phyloP scores from a whole-genome alignment of 2,888 invertebrate genomes.

The Erebia palarica region DNA sequence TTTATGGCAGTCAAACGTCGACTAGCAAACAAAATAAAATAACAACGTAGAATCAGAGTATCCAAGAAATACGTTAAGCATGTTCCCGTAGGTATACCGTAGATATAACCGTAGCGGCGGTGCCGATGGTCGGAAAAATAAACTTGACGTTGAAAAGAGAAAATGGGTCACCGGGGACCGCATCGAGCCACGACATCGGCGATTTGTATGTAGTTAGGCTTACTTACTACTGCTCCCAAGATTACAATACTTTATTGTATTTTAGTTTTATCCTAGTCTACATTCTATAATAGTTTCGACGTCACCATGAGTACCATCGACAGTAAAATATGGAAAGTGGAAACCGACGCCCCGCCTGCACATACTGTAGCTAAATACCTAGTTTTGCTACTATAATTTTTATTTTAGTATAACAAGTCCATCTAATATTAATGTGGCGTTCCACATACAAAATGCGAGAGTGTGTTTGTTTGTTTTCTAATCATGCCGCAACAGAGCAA shows the following conservation, averaged over 20 bases:
- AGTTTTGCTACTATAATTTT: no score
- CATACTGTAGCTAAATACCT: no score
- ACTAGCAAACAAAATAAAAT: not conserved
- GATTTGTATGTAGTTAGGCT: not conserved
- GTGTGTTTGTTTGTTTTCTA: not conserved
- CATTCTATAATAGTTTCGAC: no score
- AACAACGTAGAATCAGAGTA: not conserved
- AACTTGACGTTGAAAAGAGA: conserved; percentile 4
- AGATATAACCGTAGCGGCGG: not conserved
- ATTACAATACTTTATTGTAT: not conserved
- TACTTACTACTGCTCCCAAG: not conserved
- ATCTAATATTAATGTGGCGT: no score
- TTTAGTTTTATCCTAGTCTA: no score
- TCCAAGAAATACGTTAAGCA: not conserved
- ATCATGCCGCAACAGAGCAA: no score
- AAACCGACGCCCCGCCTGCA: no score
- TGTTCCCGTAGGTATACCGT: not conserved
- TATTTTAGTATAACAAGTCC: no score
- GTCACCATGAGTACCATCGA: no score
- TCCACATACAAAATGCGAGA: no score
- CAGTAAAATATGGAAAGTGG: no score
- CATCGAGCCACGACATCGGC: conserved; percentile 1
- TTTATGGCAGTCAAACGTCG: not conserved
- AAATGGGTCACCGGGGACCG: conserved; percentile 25
- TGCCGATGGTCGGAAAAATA: conserved; percentile 4